Conservation (phyloP, 1,140 invertebrate genomes). For the Caenorhabditis brenneri region DNA sequence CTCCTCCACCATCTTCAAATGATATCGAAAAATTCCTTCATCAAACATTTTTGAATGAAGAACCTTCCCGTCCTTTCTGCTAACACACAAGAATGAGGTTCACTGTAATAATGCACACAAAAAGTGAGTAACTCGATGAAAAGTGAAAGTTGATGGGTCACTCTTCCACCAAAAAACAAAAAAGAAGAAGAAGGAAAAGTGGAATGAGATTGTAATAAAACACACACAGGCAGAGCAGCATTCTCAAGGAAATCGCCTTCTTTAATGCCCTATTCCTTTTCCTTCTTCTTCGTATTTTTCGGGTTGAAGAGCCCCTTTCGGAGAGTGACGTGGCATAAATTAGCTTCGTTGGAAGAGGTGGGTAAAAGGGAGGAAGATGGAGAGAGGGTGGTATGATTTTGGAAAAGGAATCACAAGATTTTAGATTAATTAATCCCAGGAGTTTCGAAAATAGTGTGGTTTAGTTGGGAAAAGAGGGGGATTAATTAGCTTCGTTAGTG, state of each 20-base stretch:
- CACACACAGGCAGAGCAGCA: background rate
- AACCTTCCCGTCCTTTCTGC: background rate
- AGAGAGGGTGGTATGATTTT: no score
- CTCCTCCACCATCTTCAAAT: background rate
- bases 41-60: no score
- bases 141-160: background rate
- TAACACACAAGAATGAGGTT: no score
- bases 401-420: no score
- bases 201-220: background rate
- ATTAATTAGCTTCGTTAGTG: background rate
- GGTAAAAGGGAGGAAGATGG: no score
- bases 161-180: no score
- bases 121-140: background rate
- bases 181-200: background rate
- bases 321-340: background rate
- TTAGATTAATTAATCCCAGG: no score
- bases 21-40: background rate
- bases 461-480: background rate
- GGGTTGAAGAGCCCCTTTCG: background rate
- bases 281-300: background rate
- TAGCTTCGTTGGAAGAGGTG: background rate
- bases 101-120: no score
- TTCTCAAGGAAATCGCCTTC: background rate
- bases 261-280: background rate
- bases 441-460: no score